A percentile compares a stretch with the other conserved stretches of the same genome.
Conservation (phyloP, 2,888 invertebrate species). For the Neuroscelio doddi region DNA sequence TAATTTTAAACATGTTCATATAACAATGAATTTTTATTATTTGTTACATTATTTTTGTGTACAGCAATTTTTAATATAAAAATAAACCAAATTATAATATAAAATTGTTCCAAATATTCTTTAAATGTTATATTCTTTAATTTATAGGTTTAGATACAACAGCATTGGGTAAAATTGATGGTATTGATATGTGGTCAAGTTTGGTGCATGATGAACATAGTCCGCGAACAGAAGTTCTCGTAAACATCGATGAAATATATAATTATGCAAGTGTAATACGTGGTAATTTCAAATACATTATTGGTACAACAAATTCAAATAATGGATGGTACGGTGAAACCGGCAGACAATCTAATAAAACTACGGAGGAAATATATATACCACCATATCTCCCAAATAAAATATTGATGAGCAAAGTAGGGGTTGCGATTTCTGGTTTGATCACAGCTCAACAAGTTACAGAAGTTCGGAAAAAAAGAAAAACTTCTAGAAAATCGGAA, state of each 20-base stretch:
- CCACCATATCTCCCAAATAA: conserved; percentile 70
- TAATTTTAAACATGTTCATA: too few species aligned
- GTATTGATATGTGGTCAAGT: conserved; percentile 73
- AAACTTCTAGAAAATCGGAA: conserved; percentile 12
- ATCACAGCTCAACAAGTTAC: conserved; percentile 72
- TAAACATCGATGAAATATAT: conserved; percentile 75
- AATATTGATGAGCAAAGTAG: conserved; percentile 72
- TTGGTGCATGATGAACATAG: conserved; percentile 71
- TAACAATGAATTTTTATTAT: too few species aligned
- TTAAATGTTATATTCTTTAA: too few species aligned
- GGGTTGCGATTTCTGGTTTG: conserved; percentile 72
- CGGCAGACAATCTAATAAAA: conserved; percentile 52
- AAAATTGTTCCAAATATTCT: too few species aligned
- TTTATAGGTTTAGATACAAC: conserved; percentile 66
- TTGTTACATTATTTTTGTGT: too few species aligned
- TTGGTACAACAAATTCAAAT: conserved; percentile 71
- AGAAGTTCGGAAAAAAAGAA: conserved; percentile 55
- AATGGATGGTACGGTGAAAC: conserved; percentile 72
- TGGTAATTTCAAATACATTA: conserved; percentile 78
- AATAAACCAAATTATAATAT: too few species aligned
- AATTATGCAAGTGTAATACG: conserved; percentile 76
- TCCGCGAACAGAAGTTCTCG: conserved; percentile 75
- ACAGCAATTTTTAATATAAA: too few species aligned
- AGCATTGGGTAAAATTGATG: conserved; percentile 76
- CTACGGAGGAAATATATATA: conserved; percentile 64